Conservation (phyloP, 2,888 invertebrate genomes). For the Drosophila demipolita region DNA sequence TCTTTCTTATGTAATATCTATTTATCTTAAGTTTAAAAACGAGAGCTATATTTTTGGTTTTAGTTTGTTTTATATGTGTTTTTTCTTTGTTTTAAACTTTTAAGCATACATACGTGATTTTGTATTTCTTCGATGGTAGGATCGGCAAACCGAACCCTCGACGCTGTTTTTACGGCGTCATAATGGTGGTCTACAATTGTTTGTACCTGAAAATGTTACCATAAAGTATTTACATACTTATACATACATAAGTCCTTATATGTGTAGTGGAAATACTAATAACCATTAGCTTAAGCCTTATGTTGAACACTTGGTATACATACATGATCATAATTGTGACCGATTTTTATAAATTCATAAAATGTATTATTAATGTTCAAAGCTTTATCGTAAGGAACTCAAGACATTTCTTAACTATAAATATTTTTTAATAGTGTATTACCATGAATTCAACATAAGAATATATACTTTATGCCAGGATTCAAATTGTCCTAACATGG, state of each 20-base stretch:
- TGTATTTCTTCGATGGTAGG: conserved; percentile 82
- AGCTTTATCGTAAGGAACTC: neutral
- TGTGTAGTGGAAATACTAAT: conserved; percentile 15
- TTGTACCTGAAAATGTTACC: conserved; percentile 90
- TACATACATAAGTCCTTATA: conserved; percentile 16
- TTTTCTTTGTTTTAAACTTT: conserved; percentile 13
- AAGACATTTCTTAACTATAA: neutral
- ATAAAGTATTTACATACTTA: conserved; percentile 62
- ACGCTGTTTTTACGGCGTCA: conserved; percentile 91
- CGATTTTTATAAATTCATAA: neutral
- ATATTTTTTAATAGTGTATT: neutral
- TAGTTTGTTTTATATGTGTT: neutral
- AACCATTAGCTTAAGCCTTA: conserved; percentile 3
- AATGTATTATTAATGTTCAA: neutral
- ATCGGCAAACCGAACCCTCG: conserved; percentile 95
- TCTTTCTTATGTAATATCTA: conserved; percentile 5
- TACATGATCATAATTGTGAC: neutral
- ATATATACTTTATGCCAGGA: conserved; percentile 1
- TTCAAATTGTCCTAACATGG: neutral
- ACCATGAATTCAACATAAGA: neutral
- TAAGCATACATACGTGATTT: conserved; percentile 68
- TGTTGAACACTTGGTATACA: conserved; percentile 5
- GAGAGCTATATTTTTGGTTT: conserved; percentile 5
- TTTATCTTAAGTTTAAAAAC: conserved; percentile 11
- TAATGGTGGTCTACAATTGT: conserved; percentile 96